phyloP scores from a whole-genome alignment of 1,140 invertebrate genomes.

The Caenorhabditis tropicalis region DNA sequence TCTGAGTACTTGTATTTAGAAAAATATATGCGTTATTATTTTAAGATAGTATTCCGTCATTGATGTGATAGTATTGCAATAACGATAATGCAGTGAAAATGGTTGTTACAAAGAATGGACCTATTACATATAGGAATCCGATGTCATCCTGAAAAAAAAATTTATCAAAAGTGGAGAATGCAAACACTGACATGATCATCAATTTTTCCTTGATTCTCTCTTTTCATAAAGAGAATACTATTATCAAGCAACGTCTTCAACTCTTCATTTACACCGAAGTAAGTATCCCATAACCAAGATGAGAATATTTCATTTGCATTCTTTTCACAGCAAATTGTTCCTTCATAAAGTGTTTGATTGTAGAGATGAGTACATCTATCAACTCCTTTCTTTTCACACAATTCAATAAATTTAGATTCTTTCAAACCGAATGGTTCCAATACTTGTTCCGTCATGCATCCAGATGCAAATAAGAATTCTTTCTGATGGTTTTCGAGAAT shows the following conservation, averaged over 20 bases:
- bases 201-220: not conserved
- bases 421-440: not conserved
- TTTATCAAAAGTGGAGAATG: too few relatives aligned
- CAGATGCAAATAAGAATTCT: not conserved
- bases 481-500: not conserved
- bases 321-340: not conserved
- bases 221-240: not conserved
- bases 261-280: constrained; percentile 7
- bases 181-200: not conserved
- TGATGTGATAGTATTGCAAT: not conserved
- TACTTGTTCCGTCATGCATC: not conserved
- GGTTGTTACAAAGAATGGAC: not conserved
- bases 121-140: not conserved
- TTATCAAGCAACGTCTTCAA: not conserved
- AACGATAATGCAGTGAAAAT: not conserved
- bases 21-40: not conserved
- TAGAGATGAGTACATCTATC: not conserved
- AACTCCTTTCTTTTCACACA: not conserved
- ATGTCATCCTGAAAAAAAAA: not conserved
- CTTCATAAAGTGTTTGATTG: not conserved
- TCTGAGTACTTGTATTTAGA: not conserved
- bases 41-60: constrained; percentile 4
- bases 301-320: not conserved
- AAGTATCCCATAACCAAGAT: constrained; percentile 1
- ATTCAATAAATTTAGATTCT: not conserved